Conservation (phyloP, 2,888 invertebrate species). For the Antheraea yamamai region DNA sequence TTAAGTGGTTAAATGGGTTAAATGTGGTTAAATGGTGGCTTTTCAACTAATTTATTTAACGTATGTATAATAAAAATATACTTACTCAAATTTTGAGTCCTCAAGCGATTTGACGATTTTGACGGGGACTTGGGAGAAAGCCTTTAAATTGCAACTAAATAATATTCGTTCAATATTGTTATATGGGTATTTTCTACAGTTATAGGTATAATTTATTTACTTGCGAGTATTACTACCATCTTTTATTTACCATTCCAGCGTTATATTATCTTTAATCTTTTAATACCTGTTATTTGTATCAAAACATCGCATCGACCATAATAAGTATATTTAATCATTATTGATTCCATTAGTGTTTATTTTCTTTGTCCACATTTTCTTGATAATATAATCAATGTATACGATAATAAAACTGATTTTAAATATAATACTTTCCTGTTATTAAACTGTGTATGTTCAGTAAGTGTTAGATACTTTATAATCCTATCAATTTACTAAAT, state of each 20-base stretch:
- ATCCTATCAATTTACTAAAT: no score
- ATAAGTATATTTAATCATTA: neutral
- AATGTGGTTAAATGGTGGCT: no score
- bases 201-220: neutral
- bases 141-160: no score
- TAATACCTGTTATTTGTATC: neutral
- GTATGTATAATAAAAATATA: no score
- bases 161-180: no score
- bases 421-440: neutral
- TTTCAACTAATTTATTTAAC: no score
- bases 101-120: no score
- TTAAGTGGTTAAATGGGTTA: no score
- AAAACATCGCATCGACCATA: neutral
- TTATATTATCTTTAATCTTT: neutral
- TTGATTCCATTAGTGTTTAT: neutral
- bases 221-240: neutral
- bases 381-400: neutral
- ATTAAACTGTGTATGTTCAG: no score
- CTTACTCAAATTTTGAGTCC: no score
- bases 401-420: neutral
- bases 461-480: no score
- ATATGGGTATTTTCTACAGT: neutral
- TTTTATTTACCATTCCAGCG: neutral
- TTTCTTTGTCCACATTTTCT: neutral
- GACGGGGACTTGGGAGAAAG: no score